Evolutionary conservation across 2,113 vertebrate species (phyloP).

Genomic region (Callipepla squamata): DNA sequence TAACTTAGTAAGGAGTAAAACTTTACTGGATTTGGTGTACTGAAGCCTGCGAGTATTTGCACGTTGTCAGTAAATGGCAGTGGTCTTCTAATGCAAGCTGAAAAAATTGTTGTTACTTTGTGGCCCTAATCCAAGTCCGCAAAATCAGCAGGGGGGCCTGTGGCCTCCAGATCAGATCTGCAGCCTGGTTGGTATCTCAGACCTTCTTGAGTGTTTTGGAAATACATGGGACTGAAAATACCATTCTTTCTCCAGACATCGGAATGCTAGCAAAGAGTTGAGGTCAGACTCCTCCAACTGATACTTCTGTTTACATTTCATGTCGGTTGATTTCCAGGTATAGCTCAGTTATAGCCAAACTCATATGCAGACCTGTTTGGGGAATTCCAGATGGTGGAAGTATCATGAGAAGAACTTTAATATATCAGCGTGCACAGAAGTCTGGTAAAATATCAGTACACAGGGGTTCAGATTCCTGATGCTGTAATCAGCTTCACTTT

Average conservation of each 20-base stretch:
- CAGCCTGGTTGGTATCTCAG: not conserved
- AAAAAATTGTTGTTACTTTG: slow-evolving; percentile 6
- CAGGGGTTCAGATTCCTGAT: not conserved
- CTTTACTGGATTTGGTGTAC: slow-evolving; percentile 47
- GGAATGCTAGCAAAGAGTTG: not conserved
- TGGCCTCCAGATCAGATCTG: slow-evolving; percentile 37
- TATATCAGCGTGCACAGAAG: not conserved
- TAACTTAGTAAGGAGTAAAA: slow-evolving; percentile 65
- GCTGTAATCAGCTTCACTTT: not conserved
- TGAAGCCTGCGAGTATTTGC: slow-evolving; percentile 32
- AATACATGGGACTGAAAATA: not conserved
- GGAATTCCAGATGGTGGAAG: not conserved
- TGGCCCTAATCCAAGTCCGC: slow-evolving; percentile 47
- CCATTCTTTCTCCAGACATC: slow-evolving; percentile 7
- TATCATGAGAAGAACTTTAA: not conserved
- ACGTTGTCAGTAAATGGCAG: slow-evolving; percentile 40
- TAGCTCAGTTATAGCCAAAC: not conserved
- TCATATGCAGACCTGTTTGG: not conserved
- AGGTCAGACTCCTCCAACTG: not conserved
- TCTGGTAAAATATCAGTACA: not conserved
- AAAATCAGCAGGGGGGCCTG: not conserved
- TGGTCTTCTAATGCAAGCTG: slow-evolving; percentile 15
- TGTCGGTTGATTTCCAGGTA: not conserved
- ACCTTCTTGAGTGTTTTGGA: slow-evolving; percentile 15
- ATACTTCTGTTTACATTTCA: slow-evolving; percentile 10